Base-by-base conservation (phyloP, 2,888 invertebrate species). In the Standfussiana lucernea region DNA sequence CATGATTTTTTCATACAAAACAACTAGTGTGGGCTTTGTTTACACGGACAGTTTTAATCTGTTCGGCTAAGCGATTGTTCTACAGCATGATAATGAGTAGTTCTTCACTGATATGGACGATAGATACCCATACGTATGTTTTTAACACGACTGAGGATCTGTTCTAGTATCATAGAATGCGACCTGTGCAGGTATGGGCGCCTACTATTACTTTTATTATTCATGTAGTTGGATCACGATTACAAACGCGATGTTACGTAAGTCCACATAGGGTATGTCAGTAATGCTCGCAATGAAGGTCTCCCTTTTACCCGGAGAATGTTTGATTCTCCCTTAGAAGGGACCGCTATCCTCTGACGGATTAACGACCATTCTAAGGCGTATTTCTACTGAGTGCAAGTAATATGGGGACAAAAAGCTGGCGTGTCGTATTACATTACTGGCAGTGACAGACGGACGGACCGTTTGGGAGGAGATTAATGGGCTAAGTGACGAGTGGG, bases 381-480 rank as follows among this genome's bases (percentile, higher is more conserved):
- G 93, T 93, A 95, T 95, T 95, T 93, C 93, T 91, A 91, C 92
- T 89, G 91, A 94, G 92, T 93, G 93, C 94, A 91, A 93, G 94
- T 95, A 95, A 95, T 95, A 93, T 92, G 93, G 95, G 94, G 93
- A 95, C 95, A 95, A 95, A 96, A 96, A 96, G 95, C 93, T 94
- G 93, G 95, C 95, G 95, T 96, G 96, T 95, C 96, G 95, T 95
- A 96, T 96, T 96, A 95, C 96, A 96, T 96, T 96, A 96, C 94
- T 93, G 95, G 92, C 94, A 92, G 93, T 95, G 96, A 95, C 95
- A 94, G 95, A 95, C 95, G 94, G 95, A 95, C 94, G 92, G 95
- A 94, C 95, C 91, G 93, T 94, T 94, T 92, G 92, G 90, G 92
- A 90, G 90, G 94, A 96, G 96, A 96, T 96, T 96, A 96, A 96